phyloP scores from a whole-genome alignment of 2,113 vertebrate species.

The Centropus bengalensis region DNA sequence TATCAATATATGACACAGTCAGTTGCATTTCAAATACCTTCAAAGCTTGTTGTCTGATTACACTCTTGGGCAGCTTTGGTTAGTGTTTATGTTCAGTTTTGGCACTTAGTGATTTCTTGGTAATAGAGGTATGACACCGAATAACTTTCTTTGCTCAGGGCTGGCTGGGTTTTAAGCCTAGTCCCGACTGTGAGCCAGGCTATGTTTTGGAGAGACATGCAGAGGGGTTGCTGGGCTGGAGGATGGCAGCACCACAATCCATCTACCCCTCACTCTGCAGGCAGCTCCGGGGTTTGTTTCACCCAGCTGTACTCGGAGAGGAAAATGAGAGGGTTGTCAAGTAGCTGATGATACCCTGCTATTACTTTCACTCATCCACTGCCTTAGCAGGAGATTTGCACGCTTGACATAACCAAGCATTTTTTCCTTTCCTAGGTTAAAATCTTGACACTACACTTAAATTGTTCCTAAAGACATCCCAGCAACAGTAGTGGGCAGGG shows the following conservation, averaged over 20 bases:
- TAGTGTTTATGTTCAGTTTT: not conserved
- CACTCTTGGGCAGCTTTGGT: not conserved
- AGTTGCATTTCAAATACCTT: constrained; percentile 28
- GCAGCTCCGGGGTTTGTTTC: not conserved
- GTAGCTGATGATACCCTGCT: not conserved
- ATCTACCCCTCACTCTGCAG: not conserved
- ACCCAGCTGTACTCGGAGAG: not conserved
- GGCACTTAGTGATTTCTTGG: not conserved
- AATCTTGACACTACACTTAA: not conserved
- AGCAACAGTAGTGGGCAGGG: too few species aligned
- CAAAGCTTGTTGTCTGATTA: not conserved
- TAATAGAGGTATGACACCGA: not conserved
- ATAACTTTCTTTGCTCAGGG: not conserved
- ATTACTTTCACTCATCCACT: accelerated
- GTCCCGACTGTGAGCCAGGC: not conserved
- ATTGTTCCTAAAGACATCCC: not conserved
- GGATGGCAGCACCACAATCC: not conserved
- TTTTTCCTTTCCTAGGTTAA: not conserved
- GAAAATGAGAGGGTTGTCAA: not conserved
- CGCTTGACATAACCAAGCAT: accelerated
- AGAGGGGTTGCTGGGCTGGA: not conserved
- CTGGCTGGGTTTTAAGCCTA: accelerated
- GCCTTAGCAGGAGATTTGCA: not conserved
- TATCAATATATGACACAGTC: constrained; percentile 33
- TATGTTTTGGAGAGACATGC: not conserved